phyloP scores from a whole-genome alignment of 2,797 vertebrate genomes.

The Coccyzus lansbergi region DNA sequence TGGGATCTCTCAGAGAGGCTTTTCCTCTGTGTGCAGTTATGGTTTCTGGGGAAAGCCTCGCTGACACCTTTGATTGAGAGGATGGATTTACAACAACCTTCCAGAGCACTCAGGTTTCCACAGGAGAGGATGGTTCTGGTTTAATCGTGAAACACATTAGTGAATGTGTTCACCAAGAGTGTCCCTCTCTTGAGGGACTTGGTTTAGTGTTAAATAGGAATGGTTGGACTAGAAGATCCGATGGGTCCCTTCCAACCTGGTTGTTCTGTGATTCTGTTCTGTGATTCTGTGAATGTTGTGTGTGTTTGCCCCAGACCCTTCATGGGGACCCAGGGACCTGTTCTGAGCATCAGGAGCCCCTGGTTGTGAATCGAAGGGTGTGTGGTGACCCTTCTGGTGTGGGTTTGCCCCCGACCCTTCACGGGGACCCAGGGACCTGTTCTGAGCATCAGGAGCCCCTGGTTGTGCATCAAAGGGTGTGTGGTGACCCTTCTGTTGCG shows the following conservation, averaged over 20 bases:
- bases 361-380: too few species aligned
- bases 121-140: background rate
- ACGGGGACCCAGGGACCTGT: background rate
- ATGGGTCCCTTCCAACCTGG: too few species aligned
- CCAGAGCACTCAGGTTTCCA: background rate
- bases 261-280: too few species aligned
- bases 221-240: too few species aligned
- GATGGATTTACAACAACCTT: background rate
- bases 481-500: background rate
- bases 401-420: background rate
- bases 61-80: constrained; percentile 9
- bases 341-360: too few species aligned
- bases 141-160: background rate
- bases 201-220: too few species aligned
- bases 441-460: background rate
- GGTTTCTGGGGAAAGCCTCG: background rate
- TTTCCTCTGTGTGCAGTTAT: background rate
- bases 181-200: too few species aligned
- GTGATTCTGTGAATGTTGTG: too few species aligned
- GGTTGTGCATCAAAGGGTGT: fast-evolving
- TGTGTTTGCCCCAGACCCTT: too few species aligned
- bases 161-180: too few species aligned
- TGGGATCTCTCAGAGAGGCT: background rate
- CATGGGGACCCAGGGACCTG: too few species aligned
- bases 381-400: too few species aligned